Conservation (phyloP, 92 coral and sea anemone species). For the Micromussa lordhowensis region DNA sequence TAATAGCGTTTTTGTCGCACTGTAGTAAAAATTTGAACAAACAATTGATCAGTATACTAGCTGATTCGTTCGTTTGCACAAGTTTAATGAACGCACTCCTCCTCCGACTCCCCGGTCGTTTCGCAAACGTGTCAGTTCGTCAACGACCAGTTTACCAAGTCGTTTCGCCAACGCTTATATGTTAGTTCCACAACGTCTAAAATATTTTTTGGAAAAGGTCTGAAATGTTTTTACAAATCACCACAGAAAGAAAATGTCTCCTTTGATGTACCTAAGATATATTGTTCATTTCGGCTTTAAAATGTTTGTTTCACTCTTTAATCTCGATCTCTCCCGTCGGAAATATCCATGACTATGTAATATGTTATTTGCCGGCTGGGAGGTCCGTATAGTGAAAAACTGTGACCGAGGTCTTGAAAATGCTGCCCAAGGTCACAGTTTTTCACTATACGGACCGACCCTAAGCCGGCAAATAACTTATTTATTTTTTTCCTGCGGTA, state of each 20-base stretch:
- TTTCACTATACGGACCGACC: too few species aligned
- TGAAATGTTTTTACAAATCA: conserved; percentile 15
- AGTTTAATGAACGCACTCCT: conserved; percentile 22
- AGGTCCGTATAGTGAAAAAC: too few species aligned
- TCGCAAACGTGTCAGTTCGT: conserved; percentile 17
- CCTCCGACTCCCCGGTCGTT: conserved; percentile 23
- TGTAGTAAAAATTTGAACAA: conserved; percentile 22
- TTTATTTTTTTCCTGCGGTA: too few species aligned
- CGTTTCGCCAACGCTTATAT: not conserved
- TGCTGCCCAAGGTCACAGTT: too few species aligned
- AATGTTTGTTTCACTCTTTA: conserved; percentile 21
- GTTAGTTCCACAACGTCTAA: conserved; percentile 11
- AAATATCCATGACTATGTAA: conserved; percentile 12
- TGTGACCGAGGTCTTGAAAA: too few species aligned
- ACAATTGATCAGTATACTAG: conserved; percentile 24
- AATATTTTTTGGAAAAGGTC: conserved; percentile 24
- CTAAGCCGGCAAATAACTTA: too few species aligned
- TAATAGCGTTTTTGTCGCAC: conserved; percentile 19
- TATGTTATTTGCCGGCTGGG: too few species aligned
- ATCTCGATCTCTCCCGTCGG: conserved; percentile 30
- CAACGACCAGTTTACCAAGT: too few species aligned
- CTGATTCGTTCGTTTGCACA: conserved; percentile 23
- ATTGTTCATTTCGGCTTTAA: conserved; percentile 17
- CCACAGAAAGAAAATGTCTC: conserved; percentile 20
- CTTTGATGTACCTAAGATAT: conserved; percentile 21